A percentile compares a stretch with the other conserved stretches of the same genome.
phyloP scores from a whole-genome alignment of 2,797 vertebrate genomes.

The Argya squamiceps region DNA sequence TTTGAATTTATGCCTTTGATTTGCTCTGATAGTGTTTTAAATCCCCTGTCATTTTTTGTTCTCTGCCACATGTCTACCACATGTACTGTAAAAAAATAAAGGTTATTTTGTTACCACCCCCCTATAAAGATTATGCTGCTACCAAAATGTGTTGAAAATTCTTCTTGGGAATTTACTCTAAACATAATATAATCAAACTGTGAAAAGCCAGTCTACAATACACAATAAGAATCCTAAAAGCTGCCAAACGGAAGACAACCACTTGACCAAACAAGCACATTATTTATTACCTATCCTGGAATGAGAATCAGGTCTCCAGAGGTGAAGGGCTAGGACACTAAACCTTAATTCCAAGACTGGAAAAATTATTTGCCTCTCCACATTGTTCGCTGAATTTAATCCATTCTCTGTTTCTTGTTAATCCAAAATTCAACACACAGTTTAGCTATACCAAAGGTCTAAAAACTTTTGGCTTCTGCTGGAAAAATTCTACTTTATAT shows the following conservation, averaged over 20 bases:
- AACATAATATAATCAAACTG: background rate
- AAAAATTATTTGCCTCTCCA: conserved; percentile 17
- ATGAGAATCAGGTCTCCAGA: conserved; percentile 37
- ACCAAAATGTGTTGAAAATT: conserved; percentile 6
- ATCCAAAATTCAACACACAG: background rate
- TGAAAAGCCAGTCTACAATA: background rate
- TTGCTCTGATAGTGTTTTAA: conserved; percentile 50
- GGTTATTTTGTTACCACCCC: conserved; percentile 43
- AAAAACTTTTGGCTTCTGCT: background rate
- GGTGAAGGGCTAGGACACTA: background rate
- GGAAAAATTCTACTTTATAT: background rate
- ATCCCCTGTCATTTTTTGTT: conserved; percentile 48
- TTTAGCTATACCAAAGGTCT: background rate
- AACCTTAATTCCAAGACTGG: background rate
- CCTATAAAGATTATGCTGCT: conserved; percentile 13
- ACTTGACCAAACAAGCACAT: conserved; percentile 52
- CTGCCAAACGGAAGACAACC: background rate
- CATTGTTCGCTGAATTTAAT: background rate
- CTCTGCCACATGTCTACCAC: conserved; percentile 62
- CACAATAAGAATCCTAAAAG: background rate
- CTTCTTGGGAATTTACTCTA: background rate
- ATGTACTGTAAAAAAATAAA: conserved; percentile 55
- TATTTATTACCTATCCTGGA: conserved; percentile 50
- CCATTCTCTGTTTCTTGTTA: background rate
- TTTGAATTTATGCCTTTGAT: conserved; percentile 51